Conservation (phyloP, 2,113 vertebrate species). For the Acanthisitta chloris region DNA sequence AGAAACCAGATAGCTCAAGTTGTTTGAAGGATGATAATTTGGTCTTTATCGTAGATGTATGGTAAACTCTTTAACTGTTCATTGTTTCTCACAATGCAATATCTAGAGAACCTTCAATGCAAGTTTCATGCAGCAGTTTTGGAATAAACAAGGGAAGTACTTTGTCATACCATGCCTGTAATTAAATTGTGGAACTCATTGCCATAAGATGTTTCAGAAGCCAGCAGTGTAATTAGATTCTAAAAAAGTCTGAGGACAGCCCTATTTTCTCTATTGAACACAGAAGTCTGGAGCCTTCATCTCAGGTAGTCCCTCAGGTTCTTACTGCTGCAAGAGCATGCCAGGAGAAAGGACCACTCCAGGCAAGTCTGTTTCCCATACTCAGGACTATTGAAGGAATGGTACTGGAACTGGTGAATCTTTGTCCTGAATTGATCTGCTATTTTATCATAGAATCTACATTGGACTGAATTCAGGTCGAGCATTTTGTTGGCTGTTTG, state of each 20-base stretch:
- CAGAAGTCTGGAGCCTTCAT: neutral
- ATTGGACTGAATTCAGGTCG: neutral
- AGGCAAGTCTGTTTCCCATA: neutral
- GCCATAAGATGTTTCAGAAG: neutral
- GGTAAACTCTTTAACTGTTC: neutral
- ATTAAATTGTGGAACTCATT: constrained; percentile 18
- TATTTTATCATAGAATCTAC: neutral
- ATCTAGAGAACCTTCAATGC: neutral
- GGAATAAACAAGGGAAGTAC: constrained; percentile 6
- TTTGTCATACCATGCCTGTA: neutral
- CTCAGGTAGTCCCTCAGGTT: neutral
- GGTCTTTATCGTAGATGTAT: neutral
- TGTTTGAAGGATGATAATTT: neutral
- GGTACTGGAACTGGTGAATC: neutral
- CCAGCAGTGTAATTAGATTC: constrained; percentile 22
- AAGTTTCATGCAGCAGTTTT: neutral
- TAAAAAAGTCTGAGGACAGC: neutral
- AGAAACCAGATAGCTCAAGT: neutral
- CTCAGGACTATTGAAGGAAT: neutral
- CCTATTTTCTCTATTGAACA: neutral
- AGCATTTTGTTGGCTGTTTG: neutral
- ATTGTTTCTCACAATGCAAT: neutral
- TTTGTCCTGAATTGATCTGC: neutral
- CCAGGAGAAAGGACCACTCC: neutral
- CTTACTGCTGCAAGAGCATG: neutral